Percentiles rank a stretch among this genome's conserved stretches.
phyloP scores from a whole-genome alignment of 2,113 vertebrate species.

The Gobio gobio region DNA sequence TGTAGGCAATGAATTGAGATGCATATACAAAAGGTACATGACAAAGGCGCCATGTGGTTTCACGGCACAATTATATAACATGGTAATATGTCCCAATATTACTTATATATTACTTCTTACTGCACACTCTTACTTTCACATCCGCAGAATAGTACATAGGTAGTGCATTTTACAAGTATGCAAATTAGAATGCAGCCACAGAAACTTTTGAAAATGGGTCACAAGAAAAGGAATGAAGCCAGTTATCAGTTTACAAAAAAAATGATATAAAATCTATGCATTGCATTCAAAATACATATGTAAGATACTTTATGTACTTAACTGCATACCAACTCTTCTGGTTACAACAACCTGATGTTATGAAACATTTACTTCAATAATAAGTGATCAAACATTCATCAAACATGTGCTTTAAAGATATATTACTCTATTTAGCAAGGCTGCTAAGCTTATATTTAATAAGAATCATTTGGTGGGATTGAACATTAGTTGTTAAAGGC shows the following conservation, averaged over 20 bases:
- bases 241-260: neutral
- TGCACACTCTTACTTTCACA: neutral
- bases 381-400: neutral
- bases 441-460: neutral
- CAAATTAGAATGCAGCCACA: conserved; percentile 2
- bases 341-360: neutral
- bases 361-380: neutral
- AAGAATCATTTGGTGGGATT: neutral
- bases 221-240: neutral
- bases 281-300: neutral
- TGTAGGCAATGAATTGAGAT: neutral
- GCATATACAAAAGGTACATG: neutral
- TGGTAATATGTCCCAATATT: too few relatives aligned
- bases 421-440: neutral
- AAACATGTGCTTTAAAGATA: neutral
- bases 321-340: neutral
- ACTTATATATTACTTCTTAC: too few relatives aligned
- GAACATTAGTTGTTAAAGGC: neutral
- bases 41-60: neutral
- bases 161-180: conserved; percentile 1
- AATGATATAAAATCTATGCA: neutral
- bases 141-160: neutral
- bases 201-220: conserved; percentile 23
- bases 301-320: neutral
- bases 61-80: neutral